phyloP scores from a whole-genome alignment of 2,888 invertebrate species.

The Digitonthophagus gazella region DNA sequence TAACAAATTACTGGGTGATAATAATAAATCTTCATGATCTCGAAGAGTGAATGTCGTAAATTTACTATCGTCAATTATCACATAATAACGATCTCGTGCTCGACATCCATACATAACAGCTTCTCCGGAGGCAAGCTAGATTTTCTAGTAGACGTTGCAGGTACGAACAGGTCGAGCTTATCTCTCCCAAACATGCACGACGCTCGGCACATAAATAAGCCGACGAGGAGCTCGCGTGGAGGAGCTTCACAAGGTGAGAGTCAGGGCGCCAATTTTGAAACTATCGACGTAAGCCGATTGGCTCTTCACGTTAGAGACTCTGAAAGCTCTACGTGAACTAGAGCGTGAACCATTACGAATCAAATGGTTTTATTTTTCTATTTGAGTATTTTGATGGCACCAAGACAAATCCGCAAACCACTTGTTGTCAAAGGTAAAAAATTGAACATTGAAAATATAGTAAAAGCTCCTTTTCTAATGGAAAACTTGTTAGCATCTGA shows the following conservation, averaged over 20 bases:
- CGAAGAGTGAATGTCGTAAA: background rate
- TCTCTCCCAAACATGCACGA: background rate
- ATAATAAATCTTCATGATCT: background rate
- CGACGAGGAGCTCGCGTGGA: background rate
- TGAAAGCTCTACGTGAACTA: background rate
- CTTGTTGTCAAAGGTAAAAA: no score
- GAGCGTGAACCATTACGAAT: background rate
- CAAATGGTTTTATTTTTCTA: background rate
- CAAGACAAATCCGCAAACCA: background rate
- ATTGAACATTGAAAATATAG: no score
- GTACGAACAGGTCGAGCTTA: background rate
- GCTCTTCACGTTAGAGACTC: background rate
- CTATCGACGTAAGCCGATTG: background rate
- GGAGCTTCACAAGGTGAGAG: background rate
- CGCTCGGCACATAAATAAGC: background rate
- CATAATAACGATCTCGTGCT: background rate
- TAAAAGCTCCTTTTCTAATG: no score
- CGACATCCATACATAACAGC: background rate
- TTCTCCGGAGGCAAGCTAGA: background rate
- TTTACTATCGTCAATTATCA: background rate
- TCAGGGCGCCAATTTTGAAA: background rate
- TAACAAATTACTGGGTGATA: background rate
- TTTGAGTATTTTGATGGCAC: background rate
- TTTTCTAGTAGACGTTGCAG: background rate
- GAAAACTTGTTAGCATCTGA: no score